Base-by-base conservation (phyloP, 2,888 invertebrate species). In the Carterocephalus palaemon region DNA sequence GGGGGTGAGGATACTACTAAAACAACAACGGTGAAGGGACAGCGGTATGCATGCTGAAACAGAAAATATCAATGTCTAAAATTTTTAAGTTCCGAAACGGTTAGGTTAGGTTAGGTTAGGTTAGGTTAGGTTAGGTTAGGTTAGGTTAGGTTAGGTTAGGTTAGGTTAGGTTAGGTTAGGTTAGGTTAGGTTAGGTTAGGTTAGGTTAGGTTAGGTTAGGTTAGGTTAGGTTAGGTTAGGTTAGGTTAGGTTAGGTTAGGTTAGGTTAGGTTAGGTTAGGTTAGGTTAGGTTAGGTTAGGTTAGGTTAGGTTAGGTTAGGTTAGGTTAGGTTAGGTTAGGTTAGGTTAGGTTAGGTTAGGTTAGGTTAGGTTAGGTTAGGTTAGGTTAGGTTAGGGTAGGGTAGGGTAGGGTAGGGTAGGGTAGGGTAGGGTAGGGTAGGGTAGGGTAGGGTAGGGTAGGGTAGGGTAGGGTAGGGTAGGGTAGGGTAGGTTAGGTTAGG, bases 401-500 rank as follows among this genome's bases (percentile, higher is more conserved):
- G 37, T 46, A 38, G 45, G 45, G 34, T 40, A 40, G 40, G 46
- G 40, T 42, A 38, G 47, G 37, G 38, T 47, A 38, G 42, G 47
- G 42, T 47, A 43, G 47, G 47, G 42, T 47, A 38, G 42, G 47
- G 42, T 48, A 40, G 48, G 48, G 45, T 48, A 40, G 45, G 48
- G 45, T 48, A 45, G 48, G 48, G 40, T 48, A 45, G 45, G 45
- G 40, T 48, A 36, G 31, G 48, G 34, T 40, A 37, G 34, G 22
- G 22, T 47, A 47, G 45, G 52, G 47, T 52, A 47, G 51, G 48
- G 42, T 43, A 48, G 43, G 48, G 46, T 48, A 47, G 41, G 47
- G 51, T 49, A 47, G 45, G 52, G 47, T 52, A 47, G 51, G 48
- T 46, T 43, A 48, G 43, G 48, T 48, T 48, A 47, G 41, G 47